Conservation (phyloP, 2,797 vertebrate genomes). For the Varecia variegata region DNA sequence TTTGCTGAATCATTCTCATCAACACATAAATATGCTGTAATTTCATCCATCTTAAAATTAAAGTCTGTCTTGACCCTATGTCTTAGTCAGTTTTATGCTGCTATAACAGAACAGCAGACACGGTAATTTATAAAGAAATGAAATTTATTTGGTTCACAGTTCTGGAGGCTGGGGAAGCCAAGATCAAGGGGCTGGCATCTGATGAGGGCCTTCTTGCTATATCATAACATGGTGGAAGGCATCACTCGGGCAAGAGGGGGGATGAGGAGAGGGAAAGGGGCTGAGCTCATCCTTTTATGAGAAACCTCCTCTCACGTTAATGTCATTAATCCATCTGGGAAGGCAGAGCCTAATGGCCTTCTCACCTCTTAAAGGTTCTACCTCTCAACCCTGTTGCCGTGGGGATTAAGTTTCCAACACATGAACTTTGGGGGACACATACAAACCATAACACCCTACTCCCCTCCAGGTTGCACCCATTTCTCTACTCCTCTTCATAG, state of each 20-base stretch:
- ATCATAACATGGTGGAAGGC: not conserved
- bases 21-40: not conserved
- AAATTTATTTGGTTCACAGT: not conserved
- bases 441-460: not conserved
- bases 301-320: not conserved
- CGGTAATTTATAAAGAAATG: not conserved
- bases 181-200: not conserved
- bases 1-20: conserved; percentile 44
- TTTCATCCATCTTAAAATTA: not conserved
- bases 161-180: not conserved
- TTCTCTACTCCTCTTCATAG: not conserved
- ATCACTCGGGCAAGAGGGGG: not conserved
- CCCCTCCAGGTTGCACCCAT: not conserved
- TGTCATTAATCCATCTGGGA: not conserved
- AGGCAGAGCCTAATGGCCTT: not conserved
- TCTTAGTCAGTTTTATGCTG: not conserved
- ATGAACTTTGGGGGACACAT: not conserved
- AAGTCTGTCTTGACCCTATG: not conserved
- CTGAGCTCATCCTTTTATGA: not conserved
- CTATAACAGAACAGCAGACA: not conserved
- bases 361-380: not conserved
- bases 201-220: not conserved
- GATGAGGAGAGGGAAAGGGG: accelerated
- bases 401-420: not conserved
- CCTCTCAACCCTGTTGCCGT: not conserved